phyloP scores from a whole-genome alignment of 2,797 vertebrate species.

The Takifugu ocellatus region DNA sequence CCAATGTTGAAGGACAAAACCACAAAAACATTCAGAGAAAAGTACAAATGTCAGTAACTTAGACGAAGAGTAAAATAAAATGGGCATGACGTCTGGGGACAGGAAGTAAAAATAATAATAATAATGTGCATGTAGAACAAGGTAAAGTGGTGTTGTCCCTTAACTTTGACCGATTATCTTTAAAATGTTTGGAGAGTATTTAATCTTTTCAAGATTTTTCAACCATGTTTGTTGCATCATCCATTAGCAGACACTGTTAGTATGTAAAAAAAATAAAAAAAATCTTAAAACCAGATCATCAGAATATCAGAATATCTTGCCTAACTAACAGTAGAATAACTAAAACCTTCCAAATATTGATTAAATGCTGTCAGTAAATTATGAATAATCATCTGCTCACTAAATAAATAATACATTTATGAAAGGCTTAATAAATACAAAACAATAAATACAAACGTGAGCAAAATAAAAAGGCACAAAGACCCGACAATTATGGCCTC shows the following conservation, averaged over 20 bases:
- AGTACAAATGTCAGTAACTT: constrained; percentile 1
- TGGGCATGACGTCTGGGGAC: neutral
- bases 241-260: too few species aligned
- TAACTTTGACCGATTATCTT: constrained; percentile 19
- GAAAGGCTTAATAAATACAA: constrained; percentile 55
- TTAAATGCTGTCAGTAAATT: too few species aligned
- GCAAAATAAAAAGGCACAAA: constrained; percentile 63
- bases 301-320: too few species aligned
- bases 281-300: too few species aligned
- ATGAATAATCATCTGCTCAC: too few species aligned
- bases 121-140: constrained; percentile 5
- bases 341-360: too few species aligned
- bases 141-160: constrained; percentile 19
- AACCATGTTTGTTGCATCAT: too few species aligned
- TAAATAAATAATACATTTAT: too few species aligned
- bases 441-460: constrained; percentile 35
- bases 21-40: constrained; percentile 8
- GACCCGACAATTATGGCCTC: constrained; percentile 42
- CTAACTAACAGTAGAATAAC: too few species aligned
- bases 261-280: too few species aligned
- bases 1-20: constrained; percentile 10
- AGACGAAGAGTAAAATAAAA: constrained; percentile 1
- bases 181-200: constrained; percentile 33
- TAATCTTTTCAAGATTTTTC: too few species aligned
- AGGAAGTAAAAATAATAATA: constrained; percentile 14